Evolutionary conservation across 2,888 invertebrate genomes (phyloP).

Genomic region (Dicyrtomina minuta): DNA sequence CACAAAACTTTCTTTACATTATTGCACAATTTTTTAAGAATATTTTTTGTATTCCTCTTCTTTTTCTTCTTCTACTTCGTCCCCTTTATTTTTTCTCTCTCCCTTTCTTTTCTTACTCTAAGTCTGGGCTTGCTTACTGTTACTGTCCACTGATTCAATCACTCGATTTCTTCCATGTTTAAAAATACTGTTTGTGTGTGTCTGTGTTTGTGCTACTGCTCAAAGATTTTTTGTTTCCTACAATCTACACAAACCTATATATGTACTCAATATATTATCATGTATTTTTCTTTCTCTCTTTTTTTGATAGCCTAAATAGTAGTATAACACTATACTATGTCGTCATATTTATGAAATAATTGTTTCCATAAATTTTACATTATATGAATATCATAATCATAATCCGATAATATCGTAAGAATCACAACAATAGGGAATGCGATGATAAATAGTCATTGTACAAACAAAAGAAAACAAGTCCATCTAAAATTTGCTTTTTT

Average conservation of each 20-base stretch:
- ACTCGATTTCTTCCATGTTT: neutral
- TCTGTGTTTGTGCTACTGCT: constrained; percentile 7
- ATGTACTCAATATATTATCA: neutral
- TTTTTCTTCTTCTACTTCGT: no score
- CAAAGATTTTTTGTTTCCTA: neutral
- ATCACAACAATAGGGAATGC: constrained; percentile 28
- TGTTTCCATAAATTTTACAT: no score
- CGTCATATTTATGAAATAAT: neutral
- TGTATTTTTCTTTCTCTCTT: neutral
- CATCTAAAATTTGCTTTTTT: neutral
- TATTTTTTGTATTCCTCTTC: no score
- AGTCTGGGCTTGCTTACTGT: no score
- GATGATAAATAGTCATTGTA: neutral
- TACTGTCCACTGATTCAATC: neutral
- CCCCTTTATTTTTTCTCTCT: no score
- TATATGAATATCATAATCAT: no score
- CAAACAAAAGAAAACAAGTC: constrained; percentile 1
- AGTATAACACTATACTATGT: neutral
- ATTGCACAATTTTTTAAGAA: constrained; percentile 7
- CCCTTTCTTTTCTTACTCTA: no score
- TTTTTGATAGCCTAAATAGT: neutral
- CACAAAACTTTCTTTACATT: constrained; percentile 1
- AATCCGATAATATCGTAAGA: neutral
- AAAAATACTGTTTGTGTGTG: constrained; percentile 30
- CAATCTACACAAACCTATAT: constrained; percentile 10